Evolutionary conservation across 2,797 vertebrate genomes (phyloP), one percentile per base, ranked within the genome.

Genomic region (Sebastes flavidus): DNA sequence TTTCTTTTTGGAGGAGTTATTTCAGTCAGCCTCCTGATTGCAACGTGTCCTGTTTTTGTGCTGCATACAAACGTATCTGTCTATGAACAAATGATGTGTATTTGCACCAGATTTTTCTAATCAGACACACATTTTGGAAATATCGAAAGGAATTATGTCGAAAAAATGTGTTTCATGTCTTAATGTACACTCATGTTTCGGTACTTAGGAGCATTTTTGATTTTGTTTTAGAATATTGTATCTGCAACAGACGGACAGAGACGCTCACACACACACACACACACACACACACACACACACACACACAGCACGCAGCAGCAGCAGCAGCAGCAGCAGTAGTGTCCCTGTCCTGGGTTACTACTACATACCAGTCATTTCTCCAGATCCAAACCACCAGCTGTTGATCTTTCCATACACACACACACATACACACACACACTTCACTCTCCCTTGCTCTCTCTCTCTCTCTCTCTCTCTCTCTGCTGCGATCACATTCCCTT

Each of bases 381-480:
- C 81, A 95, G 95, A 95, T 97, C 96, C 95, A 95, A 89, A 90
- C 80, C 87, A 94, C 96, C 97, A 98, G 97, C 97, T 98, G 97
- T 96, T 97, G 94, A 95, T 93, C 96, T 97, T 98, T 97, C 96
- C 91, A 95, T 85, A 88, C 95, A 79, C 77, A 71, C 84, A 34
- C 79, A n/a, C 63, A 38, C 89, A 95, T 95, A 96, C 95, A 96
- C 90, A 96, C 95, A 96, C 90, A 88, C 90, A 89, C 38, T 13
- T 42, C 6, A 16, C 38, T 42, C 38, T 42, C 38, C 14, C 16
- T 49, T 7, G 2, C 54, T 13, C 11, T 22, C 11, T 46, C 38
- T 42, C 13, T 42, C 29, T 20, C 59, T 32, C 18, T 32, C 42
- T 29, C 82, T 82, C 81, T 75, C 70, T 76, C 79, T 80, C 76